These are phyloP conservation scores for Chymomyza caudatula DNA, from an alignment of 2,888 invertebrate genomes.

Conservation along the genomic window DNA sequence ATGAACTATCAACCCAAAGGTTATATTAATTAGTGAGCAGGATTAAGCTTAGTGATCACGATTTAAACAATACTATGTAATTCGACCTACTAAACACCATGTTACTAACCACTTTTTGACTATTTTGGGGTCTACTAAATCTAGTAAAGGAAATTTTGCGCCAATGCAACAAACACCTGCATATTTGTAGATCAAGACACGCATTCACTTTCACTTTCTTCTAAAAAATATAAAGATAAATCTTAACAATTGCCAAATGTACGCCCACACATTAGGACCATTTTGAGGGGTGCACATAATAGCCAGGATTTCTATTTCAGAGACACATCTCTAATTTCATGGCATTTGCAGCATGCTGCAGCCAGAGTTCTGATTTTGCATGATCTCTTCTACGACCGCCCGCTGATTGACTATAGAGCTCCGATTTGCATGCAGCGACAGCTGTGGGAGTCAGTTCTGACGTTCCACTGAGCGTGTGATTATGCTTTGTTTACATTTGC, in stretches of 20 bases:
- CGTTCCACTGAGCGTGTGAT: conserved; percentile 70
- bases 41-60: too few species aligned
- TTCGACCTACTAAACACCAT: too few species aligned
- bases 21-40: too few species aligned
- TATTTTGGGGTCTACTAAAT: too few species aligned
- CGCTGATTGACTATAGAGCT: not conserved
- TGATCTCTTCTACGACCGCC: not conserved
- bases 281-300: conserved; percentile 14
- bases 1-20: too few species aligned
- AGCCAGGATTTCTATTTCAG: not conserved
- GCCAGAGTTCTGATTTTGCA: conserved; percentile 55
- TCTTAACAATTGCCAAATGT: not conserved
- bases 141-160: too few species aligned
- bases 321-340: conserved; percentile 60
- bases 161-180: conserved; percentile 36
- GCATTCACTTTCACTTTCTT: conserved; percentile 51
- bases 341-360: conserved; percentile 35
- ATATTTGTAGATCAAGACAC: not conserved
- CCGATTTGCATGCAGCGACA: conserved; percentile 28
- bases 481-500: conserved; percentile 63
- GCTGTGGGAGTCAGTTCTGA: conserved; percentile 14
- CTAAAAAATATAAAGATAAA: not conserved
- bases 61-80: too few species aligned
- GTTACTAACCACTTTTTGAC: too few species aligned
- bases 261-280: conserved; percentile 52